A percentile compares a stretch with the other conserved stretches of the same genome.
Conservation (phyloP, 2,797 vertebrate species). For the Tapera naevia region DNA sequence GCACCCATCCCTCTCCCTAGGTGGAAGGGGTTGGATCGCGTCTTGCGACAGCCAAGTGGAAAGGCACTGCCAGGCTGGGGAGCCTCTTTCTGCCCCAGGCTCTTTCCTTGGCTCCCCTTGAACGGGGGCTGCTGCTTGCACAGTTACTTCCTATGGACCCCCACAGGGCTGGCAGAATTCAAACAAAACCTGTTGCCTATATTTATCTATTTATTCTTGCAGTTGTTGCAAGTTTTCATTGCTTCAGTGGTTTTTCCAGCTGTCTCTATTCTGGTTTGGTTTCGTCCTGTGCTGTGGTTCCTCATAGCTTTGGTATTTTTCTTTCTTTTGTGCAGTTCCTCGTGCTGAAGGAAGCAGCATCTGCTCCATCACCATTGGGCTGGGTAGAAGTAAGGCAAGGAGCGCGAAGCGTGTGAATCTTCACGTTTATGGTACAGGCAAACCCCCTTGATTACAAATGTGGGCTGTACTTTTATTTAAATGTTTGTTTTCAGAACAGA, state of each 20-base stretch:
- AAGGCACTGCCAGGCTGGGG: no score
- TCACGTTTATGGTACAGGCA: accelerated
- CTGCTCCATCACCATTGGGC: neutral
- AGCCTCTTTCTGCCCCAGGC: neutral
- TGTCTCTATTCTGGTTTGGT: neutral
- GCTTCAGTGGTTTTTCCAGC: neutral
- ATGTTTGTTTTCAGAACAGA: neutral
- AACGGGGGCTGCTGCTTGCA: no score
- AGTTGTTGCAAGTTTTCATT: neutral
- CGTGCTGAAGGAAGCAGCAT: neutral
- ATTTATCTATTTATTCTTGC: neutral
- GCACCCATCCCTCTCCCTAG: neutral
- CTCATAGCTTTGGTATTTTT: neutral
- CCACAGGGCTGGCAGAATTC: neutral
- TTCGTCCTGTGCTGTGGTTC: neutral
- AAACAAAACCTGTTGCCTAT: neutral
- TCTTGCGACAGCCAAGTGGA: no score
- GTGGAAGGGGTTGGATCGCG: no score
- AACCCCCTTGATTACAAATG: neutral
- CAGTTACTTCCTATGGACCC: neutral
- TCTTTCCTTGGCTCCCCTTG: neutral
- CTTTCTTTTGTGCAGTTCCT: neutral
- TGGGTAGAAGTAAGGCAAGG: neutral
- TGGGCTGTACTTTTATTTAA: neutral
- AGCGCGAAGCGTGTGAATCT: neutral